Conservation (phyloP, 2,113 vertebrate species). For the Scophthalmus maximus region DNA sequence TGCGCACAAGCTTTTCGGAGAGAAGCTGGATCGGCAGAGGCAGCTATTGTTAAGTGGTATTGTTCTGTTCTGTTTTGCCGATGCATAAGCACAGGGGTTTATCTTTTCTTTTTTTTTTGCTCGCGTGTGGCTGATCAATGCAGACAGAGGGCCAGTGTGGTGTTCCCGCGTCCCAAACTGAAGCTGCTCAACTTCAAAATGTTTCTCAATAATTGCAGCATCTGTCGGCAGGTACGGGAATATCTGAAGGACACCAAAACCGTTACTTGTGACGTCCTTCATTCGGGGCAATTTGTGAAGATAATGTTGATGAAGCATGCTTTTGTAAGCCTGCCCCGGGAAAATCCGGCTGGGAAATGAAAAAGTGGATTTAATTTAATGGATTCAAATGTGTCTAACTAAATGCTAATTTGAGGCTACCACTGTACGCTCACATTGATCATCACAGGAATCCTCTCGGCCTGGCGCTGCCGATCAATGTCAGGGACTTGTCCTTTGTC, state of each 20-base stretch:
- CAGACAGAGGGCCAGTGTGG: constrained; percentile 11
- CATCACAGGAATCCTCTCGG: neutral
- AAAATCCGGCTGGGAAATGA: too few relatives aligned
- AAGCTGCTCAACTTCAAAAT: constrained; percentile 23
- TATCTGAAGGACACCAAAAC: neutral
- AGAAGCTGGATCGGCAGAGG: constrained; percentile 50
- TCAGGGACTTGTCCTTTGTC: neutral
- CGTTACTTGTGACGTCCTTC: too few relatives aligned
- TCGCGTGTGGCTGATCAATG: constrained; percentile 38
- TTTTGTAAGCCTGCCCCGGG: too few relatives aligned
- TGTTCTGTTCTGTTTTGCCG: constrained; percentile 51
- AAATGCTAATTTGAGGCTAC: neutral
- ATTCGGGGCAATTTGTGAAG: too few relatives aligned
- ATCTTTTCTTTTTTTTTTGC: constrained; percentile 12
- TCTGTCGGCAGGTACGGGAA: neutral
- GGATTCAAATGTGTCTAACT: too few relatives aligned
- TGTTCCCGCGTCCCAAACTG: constrained; percentile 28
- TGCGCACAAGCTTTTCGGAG: constrained; percentile 55
- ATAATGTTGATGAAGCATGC: too few relatives aligned
- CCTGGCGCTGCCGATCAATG: neutral
- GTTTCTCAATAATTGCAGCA: neutral
- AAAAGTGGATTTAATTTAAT: too few relatives aligned
- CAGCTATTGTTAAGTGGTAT: constrained; percentile 57
- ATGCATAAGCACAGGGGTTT: constrained; percentile 19
- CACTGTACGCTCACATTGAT: neutral